Evolutionary conservation across 2,888 invertebrate genomes (phyloP), one percentile per base, ranked within the genome.

Genomic region (Trichogramma dendrolimi): DNA sequence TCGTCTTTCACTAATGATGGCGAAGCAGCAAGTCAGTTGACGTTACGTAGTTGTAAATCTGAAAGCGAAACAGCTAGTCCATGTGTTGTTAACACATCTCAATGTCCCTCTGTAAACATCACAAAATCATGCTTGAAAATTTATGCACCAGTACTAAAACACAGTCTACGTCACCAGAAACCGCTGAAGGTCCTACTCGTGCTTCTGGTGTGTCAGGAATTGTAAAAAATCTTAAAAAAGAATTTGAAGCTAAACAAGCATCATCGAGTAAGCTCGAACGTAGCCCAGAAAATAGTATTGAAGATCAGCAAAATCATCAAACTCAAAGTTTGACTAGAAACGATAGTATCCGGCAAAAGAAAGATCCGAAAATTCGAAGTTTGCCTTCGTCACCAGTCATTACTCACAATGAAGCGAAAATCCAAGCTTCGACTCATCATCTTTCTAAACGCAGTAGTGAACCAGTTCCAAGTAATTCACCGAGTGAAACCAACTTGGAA

Each of bases 161-260:
- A 73, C 48, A 80, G 80, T 48, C 79, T 80, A 56, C 73, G 79
- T 11, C 48, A 2, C 4, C 48, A 6, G 48, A 11, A 6, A 40
- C 11, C 8, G 10, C 10, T 11, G 39, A 11, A 38, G 40, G 10
- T 10, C 8, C 51, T 6, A 27, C 8, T 6, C 5, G 6, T 6
- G 5, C 27, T 50, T 49, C 40, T 7, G 80, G 76, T 67, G 75
- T 84, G 63, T 84, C 85, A 50, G 92, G 93, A 41, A 88, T 90
- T 76, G 94, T 94, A 69, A 87, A 88, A 82, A 91, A 89, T 83
- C 85, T 93, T 70, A 92, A 92, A 79, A 89, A 89, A 77, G 93
- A 91, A 78, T 93, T 94, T 78, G 94, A 94, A 82, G 92, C 93
- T 57, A 90, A 90, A 77, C 27, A 27, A 27, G 27, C 27, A 27